Percentiles rank a stretch among this genome's conserved stretches.
Evolutionary conservation across 2,113 vertebrate genomes (phyloP).

Genomic region (Macaca nemestrina): DNA sequence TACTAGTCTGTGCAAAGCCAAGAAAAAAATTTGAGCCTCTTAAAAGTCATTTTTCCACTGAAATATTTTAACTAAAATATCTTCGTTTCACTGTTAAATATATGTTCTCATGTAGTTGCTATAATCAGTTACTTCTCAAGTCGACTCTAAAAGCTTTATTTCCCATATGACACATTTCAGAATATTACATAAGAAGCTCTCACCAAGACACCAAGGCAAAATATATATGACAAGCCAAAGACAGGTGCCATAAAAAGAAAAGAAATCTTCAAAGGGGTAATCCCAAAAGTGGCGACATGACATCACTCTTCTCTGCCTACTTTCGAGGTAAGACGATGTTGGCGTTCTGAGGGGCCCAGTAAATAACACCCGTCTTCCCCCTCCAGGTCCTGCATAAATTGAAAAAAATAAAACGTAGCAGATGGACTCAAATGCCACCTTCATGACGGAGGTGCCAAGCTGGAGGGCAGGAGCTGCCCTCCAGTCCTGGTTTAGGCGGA

Average conservation of each 20-base stretch:
- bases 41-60: constrained; percentile 48
- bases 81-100: constrained; percentile 42
- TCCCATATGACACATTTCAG: constrained; percentile 66
- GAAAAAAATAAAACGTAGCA: constrained; percentile 9
- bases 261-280: constrained; percentile 13
- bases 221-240: constrained; percentile 54
- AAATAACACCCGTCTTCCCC: neutral
- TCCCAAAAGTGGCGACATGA: constrained; percentile 16
- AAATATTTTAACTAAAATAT: constrained; percentile 54
- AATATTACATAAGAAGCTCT: constrained; percentile 62
- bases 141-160: constrained; percentile 48
- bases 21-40: constrained; percentile 34
- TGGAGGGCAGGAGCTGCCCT: neutral
- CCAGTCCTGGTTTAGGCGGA: neutral
- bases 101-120: constrained; percentile 58
- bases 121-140: constrained; percentile 59
- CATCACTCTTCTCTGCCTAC: neutral
- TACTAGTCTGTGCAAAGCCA: neutral
- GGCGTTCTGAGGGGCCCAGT: neutral
- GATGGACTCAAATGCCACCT: neutral
- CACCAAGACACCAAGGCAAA: constrained; percentile 48
- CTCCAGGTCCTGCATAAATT: neutral
- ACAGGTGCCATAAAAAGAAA: constrained; percentile 42
- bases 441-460: neutral
- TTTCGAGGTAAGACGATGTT: constrained; percentile 7